Percentiles rank a stretch among this genome's conserved stretches.
Conservation (phyloP, 2,888 invertebrate species). For the Lepeophtheirus nordmannii region DNA sequence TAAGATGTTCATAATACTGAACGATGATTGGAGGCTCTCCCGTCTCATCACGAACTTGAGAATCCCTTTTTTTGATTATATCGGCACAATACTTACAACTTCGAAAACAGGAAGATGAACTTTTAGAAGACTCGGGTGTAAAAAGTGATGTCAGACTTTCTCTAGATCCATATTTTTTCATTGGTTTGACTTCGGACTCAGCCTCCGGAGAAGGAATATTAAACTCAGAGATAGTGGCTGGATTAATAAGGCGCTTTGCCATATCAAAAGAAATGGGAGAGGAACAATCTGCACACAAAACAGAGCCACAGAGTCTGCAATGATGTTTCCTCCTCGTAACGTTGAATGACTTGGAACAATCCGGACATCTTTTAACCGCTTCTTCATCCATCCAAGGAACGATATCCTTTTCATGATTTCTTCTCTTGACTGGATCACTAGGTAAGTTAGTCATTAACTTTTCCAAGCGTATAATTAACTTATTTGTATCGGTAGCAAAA, state of each 20-base stretch:
- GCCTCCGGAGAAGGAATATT: neutral
- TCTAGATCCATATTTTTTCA: conserved; percentile 36
- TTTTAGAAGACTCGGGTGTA: conserved; percentile 33
- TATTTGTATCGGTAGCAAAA: conserved; percentile 85
- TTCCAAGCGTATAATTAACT: conserved; percentile 78
- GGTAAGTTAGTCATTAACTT: conserved; percentile 71
- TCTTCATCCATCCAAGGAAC: conserved; percentile 89
- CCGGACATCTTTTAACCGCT: conserved; percentile 73
- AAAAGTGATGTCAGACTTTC: conserved; percentile 40
- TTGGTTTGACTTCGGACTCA: neutral
- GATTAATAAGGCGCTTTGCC: conserved; percentile 24
- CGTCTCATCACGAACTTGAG: neutral
- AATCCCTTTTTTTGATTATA: neutral
- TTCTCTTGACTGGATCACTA: conserved; percentile 32
- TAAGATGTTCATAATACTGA: conserved; percentile 66
- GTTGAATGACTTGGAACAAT: conserved; percentile 74
- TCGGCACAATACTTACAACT: conserved; percentile 56
- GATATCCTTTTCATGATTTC: conserved; percentile 44
- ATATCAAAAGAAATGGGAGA: conserved; percentile 45
- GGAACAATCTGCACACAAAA: conserved; percentile 83
- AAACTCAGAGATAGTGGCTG: conserved; percentile 11
- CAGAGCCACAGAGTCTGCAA: conserved; percentile 81
- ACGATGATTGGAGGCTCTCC: conserved; percentile 49
- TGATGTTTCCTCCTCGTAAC: conserved; percentile 82
- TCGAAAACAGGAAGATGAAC: conserved; percentile 40